Conservation (phyloP, 2,888 invertebrate species). For the Mylabris sibirica region DNA sequence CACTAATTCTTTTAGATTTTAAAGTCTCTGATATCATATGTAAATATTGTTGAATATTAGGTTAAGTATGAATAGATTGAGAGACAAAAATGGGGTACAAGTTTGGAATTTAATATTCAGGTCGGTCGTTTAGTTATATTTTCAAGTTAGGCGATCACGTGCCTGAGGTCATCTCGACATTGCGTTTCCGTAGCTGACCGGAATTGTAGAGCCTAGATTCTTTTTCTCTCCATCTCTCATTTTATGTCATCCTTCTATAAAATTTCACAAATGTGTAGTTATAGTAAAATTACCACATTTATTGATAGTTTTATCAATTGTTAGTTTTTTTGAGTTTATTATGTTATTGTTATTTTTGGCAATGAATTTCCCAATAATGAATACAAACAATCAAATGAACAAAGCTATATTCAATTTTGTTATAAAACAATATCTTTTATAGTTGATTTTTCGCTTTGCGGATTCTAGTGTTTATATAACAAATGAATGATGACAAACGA, state of each 20-base stretch:
- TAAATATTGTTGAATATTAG: slow-evolving; percentile 28
- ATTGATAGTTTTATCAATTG: neutral
- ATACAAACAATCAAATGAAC: slow-evolving; percentile 22
- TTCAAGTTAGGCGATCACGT: slow-evolving; percentile 45
- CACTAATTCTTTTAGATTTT: slow-evolving; percentile 21
- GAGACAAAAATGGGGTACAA: slow-evolving; percentile 6
- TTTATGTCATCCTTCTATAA: neutral
- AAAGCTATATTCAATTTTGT: slow-evolving; percentile 8
- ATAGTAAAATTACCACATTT: neutral
- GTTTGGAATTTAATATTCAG: slow-evolving; percentile 40
- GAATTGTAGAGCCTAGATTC: slow-evolving; percentile 41
- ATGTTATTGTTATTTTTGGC: neutral
- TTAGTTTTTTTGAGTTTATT: neutral
- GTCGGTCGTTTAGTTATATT: slow-evolving; percentile 43
- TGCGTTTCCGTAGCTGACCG: slow-evolving; percentile 44
- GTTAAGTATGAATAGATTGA: neutral
- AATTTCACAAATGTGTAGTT: neutral
- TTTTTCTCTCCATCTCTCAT: neutral
- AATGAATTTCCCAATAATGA: slow-evolving; percentile 16
- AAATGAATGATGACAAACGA: slow-evolving; percentile 40
- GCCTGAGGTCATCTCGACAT: slow-evolving; percentile 43
- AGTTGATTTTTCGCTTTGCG: slow-evolving; percentile 39
- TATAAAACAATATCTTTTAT: slow-evolving; percentile 33
- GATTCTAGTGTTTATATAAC: slow-evolving; percentile 39
- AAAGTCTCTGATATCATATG: slow-evolving; percentile 17